These are phyloP conservation scores for Xenentodon cancila DNA, from an alignment of 2,797 vertebrate genomes.

Conservation along the genomic window DNA sequence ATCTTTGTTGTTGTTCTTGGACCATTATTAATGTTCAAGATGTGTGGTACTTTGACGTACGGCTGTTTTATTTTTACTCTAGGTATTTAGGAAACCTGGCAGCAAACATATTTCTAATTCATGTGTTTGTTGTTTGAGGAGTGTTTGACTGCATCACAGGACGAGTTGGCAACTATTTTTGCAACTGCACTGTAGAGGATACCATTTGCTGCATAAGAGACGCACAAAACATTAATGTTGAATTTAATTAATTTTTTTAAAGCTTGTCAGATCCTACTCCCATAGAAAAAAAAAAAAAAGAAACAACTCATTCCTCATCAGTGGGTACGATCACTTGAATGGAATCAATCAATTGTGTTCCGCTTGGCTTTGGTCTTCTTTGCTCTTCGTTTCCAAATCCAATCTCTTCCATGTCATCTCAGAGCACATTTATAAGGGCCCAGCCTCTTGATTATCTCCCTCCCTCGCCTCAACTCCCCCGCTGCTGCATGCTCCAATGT, in stretches of 20 bases:
- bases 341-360: constrained; percentile 90
- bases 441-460: constrained; percentile 89
- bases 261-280: constrained; percentile 63
- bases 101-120: constrained; percentile 10
- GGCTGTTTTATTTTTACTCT: not conserved
- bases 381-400: constrained; percentile 90
- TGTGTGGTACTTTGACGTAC: too few species aligned
- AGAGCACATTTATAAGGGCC: constrained; percentile 87
- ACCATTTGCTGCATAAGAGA: constrained; percentile 64
- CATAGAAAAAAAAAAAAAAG: constrained; percentile 52
- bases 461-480: constrained; percentile 82
- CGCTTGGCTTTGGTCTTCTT: constrained; percentile 87
- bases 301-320: constrained; percentile 81
- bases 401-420: constrained; percentile 94
- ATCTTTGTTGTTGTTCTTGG: too few species aligned
- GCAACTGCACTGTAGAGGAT: constrained; percentile 36
- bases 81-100: constrained; percentile 1
- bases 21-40: too few species aligned
- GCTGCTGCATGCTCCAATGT: constrained; percentile 84
- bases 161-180: constrained; percentile 45
- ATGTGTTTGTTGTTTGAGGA: constrained; percentile 25
- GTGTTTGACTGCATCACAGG: constrained; percentile 44
- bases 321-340: constrained; percentile 83
- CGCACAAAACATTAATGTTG: constrained; percentile 56
- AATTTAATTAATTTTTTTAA: constrained; percentile 52